Conservation (phyloP, 2,113 vertebrate species). For the Halichoeres trimaculatus region DNA sequence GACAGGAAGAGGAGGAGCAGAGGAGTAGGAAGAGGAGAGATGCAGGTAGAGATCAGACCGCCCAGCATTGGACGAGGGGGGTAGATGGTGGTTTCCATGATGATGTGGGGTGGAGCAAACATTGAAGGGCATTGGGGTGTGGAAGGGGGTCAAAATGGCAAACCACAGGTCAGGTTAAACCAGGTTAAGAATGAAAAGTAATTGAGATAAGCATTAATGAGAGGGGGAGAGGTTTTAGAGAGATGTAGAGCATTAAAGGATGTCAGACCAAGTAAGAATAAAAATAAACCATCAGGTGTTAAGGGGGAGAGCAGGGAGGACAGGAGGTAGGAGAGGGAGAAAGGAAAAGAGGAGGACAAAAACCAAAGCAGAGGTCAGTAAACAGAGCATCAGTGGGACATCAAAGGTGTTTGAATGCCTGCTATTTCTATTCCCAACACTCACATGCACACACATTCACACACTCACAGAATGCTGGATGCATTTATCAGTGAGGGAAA, state of each 20-base stretch:
- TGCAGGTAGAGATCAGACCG: constrained; percentile 99
- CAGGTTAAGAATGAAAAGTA: constrained; percentile 5
- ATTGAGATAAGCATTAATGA: constrained; percentile 16
- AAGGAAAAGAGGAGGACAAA: constrained; percentile 73
- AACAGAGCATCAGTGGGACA: constrained; percentile 82
- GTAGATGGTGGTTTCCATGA: constrained; percentile 98
- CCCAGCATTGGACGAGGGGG: constrained; percentile 98
- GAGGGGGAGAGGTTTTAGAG: not conserved
- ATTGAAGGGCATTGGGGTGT: constrained; percentile 48
- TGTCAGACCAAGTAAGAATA: constrained; percentile 32
- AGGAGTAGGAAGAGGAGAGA: constrained; percentile 90
- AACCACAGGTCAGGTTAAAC: constrained; percentile 53
- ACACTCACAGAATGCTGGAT: constrained; percentile 52
- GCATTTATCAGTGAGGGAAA: constrained; percentile 45
- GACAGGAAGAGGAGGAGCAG: constrained; percentile 95
- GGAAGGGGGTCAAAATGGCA: constrained; percentile 55
- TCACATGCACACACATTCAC: constrained; percentile 2
- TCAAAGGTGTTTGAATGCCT: constrained; percentile 77
- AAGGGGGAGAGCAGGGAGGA: constrained; percentile 56
- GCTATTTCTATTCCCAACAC: constrained; percentile 53
- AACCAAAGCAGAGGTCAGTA: constrained; percentile 83
- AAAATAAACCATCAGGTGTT: constrained; percentile 37
- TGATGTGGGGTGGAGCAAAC: constrained; percentile 75
- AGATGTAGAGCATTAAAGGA: constrained; percentile 23
- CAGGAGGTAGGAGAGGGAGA: constrained; percentile 29